phyloP scores from a whole-genome alignment of 1,140 invertebrate species.

The Aphaenogaster rudis region DNA sequence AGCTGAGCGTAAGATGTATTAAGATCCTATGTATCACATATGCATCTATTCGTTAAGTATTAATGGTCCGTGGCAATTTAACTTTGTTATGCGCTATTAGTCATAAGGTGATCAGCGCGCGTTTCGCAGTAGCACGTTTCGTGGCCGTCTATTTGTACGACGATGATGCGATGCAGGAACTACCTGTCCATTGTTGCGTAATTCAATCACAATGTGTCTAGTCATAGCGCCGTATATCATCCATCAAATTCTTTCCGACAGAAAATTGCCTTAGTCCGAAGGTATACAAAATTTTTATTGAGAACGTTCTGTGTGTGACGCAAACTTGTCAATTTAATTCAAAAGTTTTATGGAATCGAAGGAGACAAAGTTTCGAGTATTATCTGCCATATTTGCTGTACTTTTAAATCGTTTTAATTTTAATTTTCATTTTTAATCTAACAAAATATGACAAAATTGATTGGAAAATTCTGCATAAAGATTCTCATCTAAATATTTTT shows the following conservation, averaged over 20 bases:
- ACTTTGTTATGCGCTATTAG: conserved; percentile 64
- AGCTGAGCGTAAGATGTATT: neutral
- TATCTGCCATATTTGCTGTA: neutral
- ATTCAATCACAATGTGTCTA: conserved; percentile 44
- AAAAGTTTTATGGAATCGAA: neutral
- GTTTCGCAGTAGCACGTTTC: conserved; percentile 43
- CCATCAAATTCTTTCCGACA: conserved; percentile 1
- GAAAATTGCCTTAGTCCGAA: neutral
- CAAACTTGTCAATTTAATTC: neutral
- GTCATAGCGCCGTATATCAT: conserved; percentile 34
- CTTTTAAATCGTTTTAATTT: neutral
- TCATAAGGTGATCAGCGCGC: conserved; percentile 1
- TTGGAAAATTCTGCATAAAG: neutral
- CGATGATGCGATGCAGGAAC: conserved; percentile 52
- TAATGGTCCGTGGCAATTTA: conserved; percentile 55
- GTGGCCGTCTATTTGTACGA: conserved; percentile 28
- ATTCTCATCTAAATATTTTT: neutral
- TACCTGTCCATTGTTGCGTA: conserved; percentile 55
- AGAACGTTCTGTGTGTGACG: neutral
- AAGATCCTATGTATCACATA: neutral
- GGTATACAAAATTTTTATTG: neutral
- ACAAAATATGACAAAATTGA: neutral
- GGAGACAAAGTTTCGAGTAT: neutral
- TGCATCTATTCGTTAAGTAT: conserved; percentile 31
- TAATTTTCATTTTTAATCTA: neutral